These are phyloP conservation scores for Parapsyche elsis DNA, from an alignment of 1,140 invertebrate genomes.

Conservation along the genomic window DNA sequence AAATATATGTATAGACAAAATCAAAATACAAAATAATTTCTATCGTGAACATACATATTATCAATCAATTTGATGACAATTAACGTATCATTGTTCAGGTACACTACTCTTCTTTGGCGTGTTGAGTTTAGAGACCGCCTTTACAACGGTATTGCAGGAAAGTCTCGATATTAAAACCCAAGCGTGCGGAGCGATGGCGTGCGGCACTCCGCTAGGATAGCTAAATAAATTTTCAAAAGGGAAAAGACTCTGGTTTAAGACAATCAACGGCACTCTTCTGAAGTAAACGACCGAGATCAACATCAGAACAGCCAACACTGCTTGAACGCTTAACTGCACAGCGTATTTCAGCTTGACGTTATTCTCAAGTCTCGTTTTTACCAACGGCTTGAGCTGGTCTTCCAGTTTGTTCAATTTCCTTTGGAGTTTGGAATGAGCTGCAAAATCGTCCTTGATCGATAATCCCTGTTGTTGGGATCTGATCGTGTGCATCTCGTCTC, in stretches of 20 bases:
- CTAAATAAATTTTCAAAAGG: conserved; percentile 61
- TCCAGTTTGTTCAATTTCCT: conserved; percentile 64
- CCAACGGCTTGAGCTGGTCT: conserved; percentile 60
- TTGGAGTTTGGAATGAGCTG: conserved; percentile 65
- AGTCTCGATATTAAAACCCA: conserved; percentile 65
- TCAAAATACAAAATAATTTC: too few species aligned
- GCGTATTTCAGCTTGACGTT: conserved; percentile 61
- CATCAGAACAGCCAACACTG: conserved; percentile 59
- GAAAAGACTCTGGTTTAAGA: conserved; percentile 61
- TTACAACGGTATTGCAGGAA: conserved; percentile 61
- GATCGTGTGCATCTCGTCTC: conserved; percentile 60
- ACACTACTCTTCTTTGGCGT: too few species aligned
- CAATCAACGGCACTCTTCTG: conserved; percentile 62
- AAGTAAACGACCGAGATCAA: conserved; percentile 62
- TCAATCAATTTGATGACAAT: too few species aligned
- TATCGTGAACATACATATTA: too few species aligned
- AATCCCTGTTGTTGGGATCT: conserved; percentile 61
- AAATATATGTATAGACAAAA: too few species aligned
- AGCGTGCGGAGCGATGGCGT: conserved; percentile 64
- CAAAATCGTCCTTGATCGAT: conserved; percentile 67
- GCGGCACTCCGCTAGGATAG: conserved; percentile 63
- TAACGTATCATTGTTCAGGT: too few species aligned
- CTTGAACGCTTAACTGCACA: conserved; percentile 61
- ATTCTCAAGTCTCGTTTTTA: conserved; percentile 60
- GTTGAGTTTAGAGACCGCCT: conserved; percentile 56